Evolutionary conservation across 2,888 invertebrate genomes (phyloP), one percentile per base, ranked within the genome.

Genomic region (Sisyra terminalis): DNA sequence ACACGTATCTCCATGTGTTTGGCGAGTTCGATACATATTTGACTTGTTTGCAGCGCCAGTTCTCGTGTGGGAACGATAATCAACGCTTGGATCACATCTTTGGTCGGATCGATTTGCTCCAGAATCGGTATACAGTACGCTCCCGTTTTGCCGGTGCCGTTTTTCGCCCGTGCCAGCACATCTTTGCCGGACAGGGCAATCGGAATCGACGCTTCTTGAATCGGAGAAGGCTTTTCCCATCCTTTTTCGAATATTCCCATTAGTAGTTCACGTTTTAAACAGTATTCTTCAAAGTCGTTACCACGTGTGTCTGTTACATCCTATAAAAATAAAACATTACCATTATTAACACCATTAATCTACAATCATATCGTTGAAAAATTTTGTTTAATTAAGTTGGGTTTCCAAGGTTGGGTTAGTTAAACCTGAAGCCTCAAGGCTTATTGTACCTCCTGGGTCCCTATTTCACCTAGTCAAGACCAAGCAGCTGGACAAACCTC

Each of bases 181-280:
- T 99, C 97, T 67, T 93, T 85, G 56, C 97, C 97, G 57, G 92
- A 86, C 53, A 98, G 75, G 50, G 98, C 97, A 58, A 97, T 90
- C 48, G 97, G 97, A 67, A 98, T 98, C 61, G 96, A 89, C 57
- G 92, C 92, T 73, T 96, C 98, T 73, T 98, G 98, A 69, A 98
- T 98, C 24, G 98, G 98, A 48, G 94, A 94, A 44, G 98, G 98
- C 66, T 92, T 90, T 64, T 99, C 98, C 98, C 92, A 96, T 46
- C 96, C 98, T 68, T 98, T 98, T 65, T 99, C 98, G 65, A 97
- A 99, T 60, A 99, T 98, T 51, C 98, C 98, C 96, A 98, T 98
- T 54, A 98, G 70, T 55, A 98, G 73, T 69, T 94, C 92, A 54
- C 98, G 75, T 67, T 92, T 92, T 52, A 98, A 73, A 65, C 96